phyloP scores from a whole-genome alignment of 2,797 vertebrate genomes.

The Pangasius macronema region DNA sequence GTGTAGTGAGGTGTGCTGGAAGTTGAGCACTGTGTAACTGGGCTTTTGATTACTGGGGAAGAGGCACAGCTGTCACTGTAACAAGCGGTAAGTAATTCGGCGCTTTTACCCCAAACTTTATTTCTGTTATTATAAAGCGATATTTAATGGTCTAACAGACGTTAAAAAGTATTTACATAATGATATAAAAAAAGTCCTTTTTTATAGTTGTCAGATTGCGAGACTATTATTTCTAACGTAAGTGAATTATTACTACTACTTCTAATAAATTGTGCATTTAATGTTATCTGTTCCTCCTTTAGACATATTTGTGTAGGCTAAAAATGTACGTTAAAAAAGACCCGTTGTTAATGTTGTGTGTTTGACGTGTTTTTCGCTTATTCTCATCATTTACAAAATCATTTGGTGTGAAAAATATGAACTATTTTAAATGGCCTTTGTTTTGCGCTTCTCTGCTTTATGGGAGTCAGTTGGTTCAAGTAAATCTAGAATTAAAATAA shows the following conservation, averaged over 20 bases:
- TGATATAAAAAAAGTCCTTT: background rate
- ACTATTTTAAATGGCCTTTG: background rate
- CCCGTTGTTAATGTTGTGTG: background rate
- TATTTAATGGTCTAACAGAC: background rate
- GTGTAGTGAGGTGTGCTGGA: background rate
- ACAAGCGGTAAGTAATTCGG: conserved; percentile 64
- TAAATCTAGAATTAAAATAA: background rate
- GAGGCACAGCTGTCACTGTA: conserved; percentile 69
- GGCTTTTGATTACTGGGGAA: conserved; percentile 70
- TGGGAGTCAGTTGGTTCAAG: background rate
- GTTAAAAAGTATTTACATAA: background rate
- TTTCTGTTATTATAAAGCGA: background rate
- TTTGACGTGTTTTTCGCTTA: background rate
- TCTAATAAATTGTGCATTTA: background rate
- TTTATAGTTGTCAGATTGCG: background rate
- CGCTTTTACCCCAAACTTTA: background rate
- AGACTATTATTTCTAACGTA: background rate
- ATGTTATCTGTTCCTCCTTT: background rate
- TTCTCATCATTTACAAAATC: background rate
- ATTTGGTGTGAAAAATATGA: background rate
- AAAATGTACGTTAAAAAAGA: background rate
- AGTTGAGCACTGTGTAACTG: conserved; percentile 22
- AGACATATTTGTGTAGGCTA: background rate
- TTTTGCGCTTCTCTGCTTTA: background rate
- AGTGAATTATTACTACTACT: background rate